Base-by-base conservation (phyloP, 1,140 invertebrate species). In the Acromyrmex heyeri region DNA sequence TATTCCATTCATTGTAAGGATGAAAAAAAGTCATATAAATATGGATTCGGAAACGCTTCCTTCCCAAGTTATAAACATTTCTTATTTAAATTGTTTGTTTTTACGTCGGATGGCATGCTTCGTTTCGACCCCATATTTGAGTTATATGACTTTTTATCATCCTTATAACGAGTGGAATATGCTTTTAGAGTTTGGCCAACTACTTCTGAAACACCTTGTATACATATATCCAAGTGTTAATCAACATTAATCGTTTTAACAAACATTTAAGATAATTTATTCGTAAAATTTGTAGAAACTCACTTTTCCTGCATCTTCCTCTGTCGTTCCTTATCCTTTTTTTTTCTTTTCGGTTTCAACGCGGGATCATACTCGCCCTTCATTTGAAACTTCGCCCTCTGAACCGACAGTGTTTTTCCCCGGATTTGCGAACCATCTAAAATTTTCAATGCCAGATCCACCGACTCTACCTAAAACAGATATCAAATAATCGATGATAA, bases 221-320 rank as follows among this genome's bases (percentile, higher is more conserved):
- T 34, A 34, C 30, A 16, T 38, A 55, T 27, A 73, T 18, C 2
- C n/a, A 3, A 77, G 24, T 14, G 57, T 16, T 76, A 27, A 76
- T 44, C 21, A 16, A 21, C 14, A 16, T 77, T 48, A 57, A 21
- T 7, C 30, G 53, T 59, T 64, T 64, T 30, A 24, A 69, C 14
- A 27, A 30, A 34, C 64, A n/a, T 69, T 48, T 1, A 21, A 24
- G 3, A 24, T 3, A 38, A 2, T 48, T 16, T 24, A 67, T 12
- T 24, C 14, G 27, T 53, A 16, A 55, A 70, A 44, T 34, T 38
- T 59, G 2, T 6, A 44, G n/a, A 76, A n/a, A 94, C 96, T 95
- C 94, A 98, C 97, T 99, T 99, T 93, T 99, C 97, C 91, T 99
- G 98, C 94, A 98, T 97, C 95, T 99, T 99, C 95, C 98, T 98